These are phyloP conservation scores for Hydrophis major DNA, from an alignment of 2,797 vertebrate genomes.

Conservation along the genomic window DNA sequence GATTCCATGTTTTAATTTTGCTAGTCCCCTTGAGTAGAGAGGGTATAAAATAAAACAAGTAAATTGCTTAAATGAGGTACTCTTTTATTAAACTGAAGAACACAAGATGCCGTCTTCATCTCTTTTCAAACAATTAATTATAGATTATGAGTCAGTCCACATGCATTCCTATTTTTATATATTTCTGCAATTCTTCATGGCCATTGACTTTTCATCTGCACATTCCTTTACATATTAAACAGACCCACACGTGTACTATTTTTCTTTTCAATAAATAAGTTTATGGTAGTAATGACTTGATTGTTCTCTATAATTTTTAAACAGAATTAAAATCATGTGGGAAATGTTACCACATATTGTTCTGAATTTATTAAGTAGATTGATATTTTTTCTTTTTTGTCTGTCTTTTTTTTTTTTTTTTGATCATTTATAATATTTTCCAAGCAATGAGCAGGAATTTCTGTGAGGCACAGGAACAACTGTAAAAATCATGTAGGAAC, in stretches of 20 bases:
- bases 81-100: conserved; percentile 51
- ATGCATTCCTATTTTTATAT: conserved; percentile 51
- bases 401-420: conserved; percentile 43
- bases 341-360: conserved; percentile 67
- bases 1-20: not conserved
- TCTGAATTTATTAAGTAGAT: conserved; percentile 66
- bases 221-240: conserved; percentile 73
- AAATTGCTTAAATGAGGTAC: conserved; percentile 48
- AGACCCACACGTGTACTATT: conserved; percentile 73
- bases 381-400: conserved; percentile 46
- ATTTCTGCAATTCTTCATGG: conserved; percentile 74
- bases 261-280: conserved; percentile 73
- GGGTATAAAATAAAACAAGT: conserved; percentile 1
- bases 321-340: conserved; percentile 69
- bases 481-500: not conserved
- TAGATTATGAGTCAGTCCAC: conserved; percentile 67
- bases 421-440: conserved; percentile 29
- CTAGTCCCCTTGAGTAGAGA: not conserved
- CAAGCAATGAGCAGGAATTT: not conserved
- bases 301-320: conserved; percentile 73
- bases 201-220: conserved; percentile 75
- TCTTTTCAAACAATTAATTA: conserved; percentile 58
- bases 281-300: conserved; percentile 62
- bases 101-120: conserved; percentile 31
- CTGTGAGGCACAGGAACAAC: not conserved